Conservation (phyloP, 2,113 vertebrate species). For the Symphodus melops region DNA sequence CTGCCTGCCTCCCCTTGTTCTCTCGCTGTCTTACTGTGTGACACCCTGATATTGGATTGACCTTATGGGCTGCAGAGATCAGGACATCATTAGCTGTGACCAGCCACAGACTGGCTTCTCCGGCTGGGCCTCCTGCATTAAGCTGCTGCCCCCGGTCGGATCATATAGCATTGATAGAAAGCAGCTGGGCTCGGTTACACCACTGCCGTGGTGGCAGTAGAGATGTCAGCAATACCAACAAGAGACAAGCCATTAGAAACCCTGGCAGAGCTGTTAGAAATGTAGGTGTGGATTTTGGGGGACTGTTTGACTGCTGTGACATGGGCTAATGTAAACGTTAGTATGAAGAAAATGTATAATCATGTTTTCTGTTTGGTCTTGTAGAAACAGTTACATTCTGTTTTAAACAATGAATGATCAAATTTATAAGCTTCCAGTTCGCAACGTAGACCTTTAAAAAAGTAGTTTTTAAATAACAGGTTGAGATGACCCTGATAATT, state of each 20-base stretch:
- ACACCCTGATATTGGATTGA: constrained; percentile 78
- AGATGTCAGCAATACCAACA: constrained; percentile 71
- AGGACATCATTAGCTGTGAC: constrained; percentile 74
- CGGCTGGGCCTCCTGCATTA: constrained; percentile 46
- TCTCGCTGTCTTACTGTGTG: constrained; percentile 31
- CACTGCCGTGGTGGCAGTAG: constrained; percentile 44
- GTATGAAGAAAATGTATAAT: background rate
- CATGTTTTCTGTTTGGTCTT: no score
- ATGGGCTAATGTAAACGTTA: background rate
- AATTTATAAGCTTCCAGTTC: no score
- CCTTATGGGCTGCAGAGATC: constrained; percentile 69
- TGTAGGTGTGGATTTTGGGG: constrained; percentile 24
- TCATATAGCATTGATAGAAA: constrained; percentile 71
- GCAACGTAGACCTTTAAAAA: no score
- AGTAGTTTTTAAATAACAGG: no score
- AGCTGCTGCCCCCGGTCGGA: constrained; percentile 54
- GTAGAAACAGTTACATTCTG: no score
- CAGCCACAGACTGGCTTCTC: constrained; percentile 60
- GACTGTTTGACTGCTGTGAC: background rate
- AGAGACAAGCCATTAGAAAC: constrained; percentile 58
- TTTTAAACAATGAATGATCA: no score
- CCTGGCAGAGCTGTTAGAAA: constrained; percentile 14
- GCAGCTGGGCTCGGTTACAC: constrained; percentile 64
- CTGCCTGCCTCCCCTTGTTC: constrained; percentile 24
- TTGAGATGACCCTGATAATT: no score